phyloP scores from a whole-genome alignment of 2,888 invertebrate genomes.

The Phanerotoma sp. region DNA sequence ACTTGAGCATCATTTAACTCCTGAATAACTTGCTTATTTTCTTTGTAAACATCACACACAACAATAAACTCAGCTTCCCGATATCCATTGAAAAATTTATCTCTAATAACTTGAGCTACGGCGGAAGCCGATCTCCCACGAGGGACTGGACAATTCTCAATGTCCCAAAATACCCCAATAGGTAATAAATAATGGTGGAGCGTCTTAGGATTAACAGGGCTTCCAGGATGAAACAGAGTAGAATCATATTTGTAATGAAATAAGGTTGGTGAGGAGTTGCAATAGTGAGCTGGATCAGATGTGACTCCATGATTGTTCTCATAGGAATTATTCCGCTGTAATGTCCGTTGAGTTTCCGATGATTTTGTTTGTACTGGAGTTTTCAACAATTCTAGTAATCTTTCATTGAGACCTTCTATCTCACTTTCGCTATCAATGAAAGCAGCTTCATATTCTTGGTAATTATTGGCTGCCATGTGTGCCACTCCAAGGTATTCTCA shows the following conservation, averaged over 20 bases:
- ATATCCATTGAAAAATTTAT: conserved; percentile 73
- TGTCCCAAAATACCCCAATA: conserved; percentile 91
- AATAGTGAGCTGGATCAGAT: neutral
- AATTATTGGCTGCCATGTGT: conserved; percentile 13
- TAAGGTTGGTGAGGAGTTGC: conserved; percentile 18
- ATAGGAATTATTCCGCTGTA: too few species aligned
- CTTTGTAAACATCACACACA: conserved; percentile 86
- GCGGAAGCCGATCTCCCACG: conserved; percentile 78
- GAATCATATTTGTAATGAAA: conserved; percentile 41
- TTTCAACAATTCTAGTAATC: conserved; percentile 42
- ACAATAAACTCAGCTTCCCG: conserved; percentile 86
- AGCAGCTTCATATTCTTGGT: neutral
- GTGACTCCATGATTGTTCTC: conserved; percentile 23
- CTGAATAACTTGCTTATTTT: conserved; percentile 72
- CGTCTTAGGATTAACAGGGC: conserved; percentile 39
- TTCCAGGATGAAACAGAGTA: conserved; percentile 42
- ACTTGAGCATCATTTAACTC: conserved; percentile 85
- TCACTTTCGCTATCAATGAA: conserved; percentile 34
- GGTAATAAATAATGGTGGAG: conserved; percentile 61
- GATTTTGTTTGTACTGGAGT: conserved; percentile 30
- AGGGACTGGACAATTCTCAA: conserved; percentile 88
- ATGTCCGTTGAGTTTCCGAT: conserved; percentile 33
- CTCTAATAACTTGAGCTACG: conserved; percentile 74
- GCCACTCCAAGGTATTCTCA: neutral
- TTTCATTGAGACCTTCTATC: conserved; percentile 48